Conservation (phyloP, 2,113 vertebrate species). For the Mungos mungo region DNA sequence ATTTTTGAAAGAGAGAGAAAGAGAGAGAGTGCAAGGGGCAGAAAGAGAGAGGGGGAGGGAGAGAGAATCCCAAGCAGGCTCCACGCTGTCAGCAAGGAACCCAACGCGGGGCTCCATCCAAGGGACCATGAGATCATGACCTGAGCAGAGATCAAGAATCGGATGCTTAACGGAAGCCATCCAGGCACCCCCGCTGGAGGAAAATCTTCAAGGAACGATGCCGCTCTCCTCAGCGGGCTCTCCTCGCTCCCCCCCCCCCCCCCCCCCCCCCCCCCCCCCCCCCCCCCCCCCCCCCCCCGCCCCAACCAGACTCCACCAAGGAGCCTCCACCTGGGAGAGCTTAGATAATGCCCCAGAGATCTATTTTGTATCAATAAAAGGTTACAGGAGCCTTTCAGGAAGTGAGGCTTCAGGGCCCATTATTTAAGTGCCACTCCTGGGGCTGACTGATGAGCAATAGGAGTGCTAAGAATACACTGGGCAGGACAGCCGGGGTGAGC, state of each 20-base stretch:
- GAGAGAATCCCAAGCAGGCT: neutral
- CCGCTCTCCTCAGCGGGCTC: neutral
- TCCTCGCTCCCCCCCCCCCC: too few relatives aligned
- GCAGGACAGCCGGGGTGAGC: neutral
- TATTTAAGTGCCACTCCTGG: neutral
- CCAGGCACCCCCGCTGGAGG: neutral
- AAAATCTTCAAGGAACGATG: neutral
- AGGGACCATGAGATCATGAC: neutral
- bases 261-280: neutral
- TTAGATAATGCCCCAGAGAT: neutral
- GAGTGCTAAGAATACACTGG: neutral
- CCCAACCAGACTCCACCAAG: fast-evolving
- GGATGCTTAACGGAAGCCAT: neutral
- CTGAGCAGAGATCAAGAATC: neutral
- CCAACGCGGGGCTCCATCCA: neutral
- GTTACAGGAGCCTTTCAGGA: neutral
- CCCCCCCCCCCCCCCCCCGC: too few relatives aligned
- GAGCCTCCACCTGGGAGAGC: neutral
- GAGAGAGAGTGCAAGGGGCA: neutral
- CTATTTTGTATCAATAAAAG: constrained; percentile 22
- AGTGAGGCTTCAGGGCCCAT: neutral
- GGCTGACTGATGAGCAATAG: neutral
- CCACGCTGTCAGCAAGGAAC: neutral
- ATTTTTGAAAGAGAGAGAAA: neutral
- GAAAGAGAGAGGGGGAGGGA: neutral